Evolutionary conservation across 2,888 invertebrate species (phyloP).

Genomic region (Ceramica pisi): DNA sequence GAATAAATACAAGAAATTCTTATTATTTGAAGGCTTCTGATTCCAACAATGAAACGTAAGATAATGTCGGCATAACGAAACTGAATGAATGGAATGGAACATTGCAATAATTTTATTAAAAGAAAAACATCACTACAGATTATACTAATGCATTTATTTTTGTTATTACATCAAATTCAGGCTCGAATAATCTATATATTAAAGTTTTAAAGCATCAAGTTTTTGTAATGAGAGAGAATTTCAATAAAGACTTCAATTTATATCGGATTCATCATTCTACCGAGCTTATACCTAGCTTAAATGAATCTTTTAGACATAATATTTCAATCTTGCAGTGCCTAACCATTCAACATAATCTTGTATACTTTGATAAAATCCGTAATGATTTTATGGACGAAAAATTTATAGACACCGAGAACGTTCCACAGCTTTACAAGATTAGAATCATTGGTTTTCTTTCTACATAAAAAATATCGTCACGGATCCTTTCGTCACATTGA

Average conservation of each 20-base stretch:
- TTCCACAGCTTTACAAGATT: background rate
- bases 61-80: background rate
- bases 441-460: background rate
- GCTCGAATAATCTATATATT: conserved; percentile 12
- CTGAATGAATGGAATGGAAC: background rate
- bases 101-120: conserved; percentile 1
- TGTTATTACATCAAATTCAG: conserved; percentile 11
- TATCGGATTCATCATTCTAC: conserved; percentile 34
- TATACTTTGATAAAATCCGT: conserved; percentile 12
- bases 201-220: conserved; percentile 16
- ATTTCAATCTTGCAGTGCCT: conserved; percentile 20
- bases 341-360: conserved; percentile 18
- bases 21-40: conserved; percentile 1
- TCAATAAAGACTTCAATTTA: conserved; percentile 27
- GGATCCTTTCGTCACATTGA: conserved; percentile 35
- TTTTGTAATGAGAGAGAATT: conserved; percentile 12
- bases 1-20: conserved; percentile 12
- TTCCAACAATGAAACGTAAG: conserved; percentile 15
- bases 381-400: background rate
- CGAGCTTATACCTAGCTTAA: conserved; percentile 15
- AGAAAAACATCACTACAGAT: background rate
- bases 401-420: background rate
- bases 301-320: conserved; percentile 22
- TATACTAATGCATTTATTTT: background rate
- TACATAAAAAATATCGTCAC: conserved; percentile 11